These are phyloP conservation scores for Plagodis dolabraria DNA, from an alignment of 2,888 invertebrate genomes.

Conservation along the genomic window DNA sequence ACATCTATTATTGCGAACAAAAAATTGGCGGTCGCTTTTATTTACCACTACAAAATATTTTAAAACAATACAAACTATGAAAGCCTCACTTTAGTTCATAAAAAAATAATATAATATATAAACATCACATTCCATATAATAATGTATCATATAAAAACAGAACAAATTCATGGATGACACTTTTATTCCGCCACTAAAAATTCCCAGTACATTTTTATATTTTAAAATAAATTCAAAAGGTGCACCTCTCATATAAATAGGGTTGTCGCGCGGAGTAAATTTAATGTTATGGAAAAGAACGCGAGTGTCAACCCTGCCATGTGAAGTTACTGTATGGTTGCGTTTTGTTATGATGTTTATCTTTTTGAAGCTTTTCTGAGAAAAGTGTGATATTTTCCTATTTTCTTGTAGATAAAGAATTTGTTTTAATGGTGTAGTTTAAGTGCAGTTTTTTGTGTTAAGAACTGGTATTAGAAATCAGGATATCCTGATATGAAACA, in stretches of 20 bases:
- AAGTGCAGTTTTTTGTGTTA: too few relatives aligned
- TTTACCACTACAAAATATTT: background rate
- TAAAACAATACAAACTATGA: background rate
- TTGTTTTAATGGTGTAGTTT: too few relatives aligned
- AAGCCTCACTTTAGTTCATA: constrained; percentile 1
- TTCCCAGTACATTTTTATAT: constrained; percentile 43
- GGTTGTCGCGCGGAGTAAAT: constrained; percentile 37
- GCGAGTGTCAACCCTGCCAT: constrained; percentile 34
- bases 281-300: constrained; percentile 34
- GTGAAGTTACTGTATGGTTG: constrained; percentile 15
- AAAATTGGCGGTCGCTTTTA: too few relatives aligned
- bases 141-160: constrained; percentile 6
- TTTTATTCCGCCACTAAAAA: constrained; percentile 28
- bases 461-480: too few relatives aligned
- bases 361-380: constrained; percentile 6
- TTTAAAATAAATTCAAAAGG: constrained; percentile 32
- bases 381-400: background rate
- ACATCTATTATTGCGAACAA: too few relatives aligned
- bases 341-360: constrained; percentile 15
- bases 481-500: too few relatives aligned
- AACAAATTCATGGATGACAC: constrained; percentile 12
- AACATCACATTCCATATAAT: constrained; percentile 15
- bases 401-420: too few relatives aligned
- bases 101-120: too few relatives aligned
- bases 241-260: constrained; percentile 36